phyloP scores from a whole-genome alignment of 2,113 vertebrate species.

The Scortum barcoo region DNA sequence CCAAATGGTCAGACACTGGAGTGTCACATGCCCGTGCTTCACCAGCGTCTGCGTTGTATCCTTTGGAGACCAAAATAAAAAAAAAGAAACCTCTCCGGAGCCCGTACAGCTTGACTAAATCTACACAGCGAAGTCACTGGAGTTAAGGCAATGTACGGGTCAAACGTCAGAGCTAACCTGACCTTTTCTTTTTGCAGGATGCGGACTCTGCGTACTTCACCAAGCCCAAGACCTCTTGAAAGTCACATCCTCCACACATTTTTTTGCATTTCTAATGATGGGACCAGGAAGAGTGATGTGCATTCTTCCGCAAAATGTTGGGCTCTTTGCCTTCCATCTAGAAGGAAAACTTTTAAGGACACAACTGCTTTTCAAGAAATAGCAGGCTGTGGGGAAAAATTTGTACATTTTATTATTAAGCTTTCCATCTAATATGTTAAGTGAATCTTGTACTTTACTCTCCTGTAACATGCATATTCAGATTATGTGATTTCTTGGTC shows the following conservation, averaged over 20 bases:
- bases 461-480: slow-evolving; percentile 7
- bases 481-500: not conserved
- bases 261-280: slow-evolving; percentile 17
- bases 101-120: not conserved
- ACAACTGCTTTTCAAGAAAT: slow-evolving; percentile 36
- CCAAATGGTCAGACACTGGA: slow-evolving; percentile 32
- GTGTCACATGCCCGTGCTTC: slow-evolving; percentile 26
- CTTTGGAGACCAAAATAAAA: not conserved
- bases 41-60: slow-evolving; percentile 3
- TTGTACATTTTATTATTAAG: not conserved
- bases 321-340: slow-evolving; percentile 19
- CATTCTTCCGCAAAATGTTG: not conserved
- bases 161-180: not conserved
- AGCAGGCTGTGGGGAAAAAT: not conserved
- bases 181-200: slow-evolving; percentile 83
- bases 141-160: slow-evolving; percentile 2
- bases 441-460: not conserved
- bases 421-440: slow-evolving; percentile 9
- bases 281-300: not conserved
- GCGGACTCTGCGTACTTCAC: slow-evolving; percentile 90
- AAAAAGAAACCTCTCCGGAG: not conserved
- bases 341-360: slow-evolving; percentile 18
- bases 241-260: slow-evolving; percentile 16
- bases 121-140: not conserved
- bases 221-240: slow-evolving; percentile 79